These are phyloP conservation scores for Sympetrum striolatum DNA, from an alignment of 2,888 invertebrate genomes.

Conservation along the genomic window DNA sequence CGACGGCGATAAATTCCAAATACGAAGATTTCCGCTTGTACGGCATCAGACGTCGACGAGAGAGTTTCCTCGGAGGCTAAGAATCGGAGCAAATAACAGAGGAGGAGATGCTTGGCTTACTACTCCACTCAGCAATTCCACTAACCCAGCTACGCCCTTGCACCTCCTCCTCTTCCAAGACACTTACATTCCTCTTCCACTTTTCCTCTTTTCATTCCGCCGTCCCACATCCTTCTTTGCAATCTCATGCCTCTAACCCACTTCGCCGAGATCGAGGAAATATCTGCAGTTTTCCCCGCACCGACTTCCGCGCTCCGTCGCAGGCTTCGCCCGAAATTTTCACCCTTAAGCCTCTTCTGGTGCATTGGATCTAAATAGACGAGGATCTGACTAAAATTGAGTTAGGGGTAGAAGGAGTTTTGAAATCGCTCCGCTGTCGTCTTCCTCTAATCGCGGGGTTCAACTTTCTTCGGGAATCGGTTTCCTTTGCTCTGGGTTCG, in stretches of 20 bases:
- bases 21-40: not conserved
- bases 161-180: not conserved
- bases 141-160: not conserved
- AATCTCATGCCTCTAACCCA: not conserved
- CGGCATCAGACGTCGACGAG: not conserved
- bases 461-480: no score
- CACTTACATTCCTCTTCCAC: not conserved
- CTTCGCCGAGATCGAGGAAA: not conserved
- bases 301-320: not conserved
- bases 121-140: slow-evolving; percentile 10
- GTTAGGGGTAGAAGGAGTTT: no score
- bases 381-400: no score
- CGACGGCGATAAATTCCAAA: not conserved
- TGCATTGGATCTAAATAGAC: no score
- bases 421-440: no score
- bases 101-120: not conserved
- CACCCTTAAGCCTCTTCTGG: no score
- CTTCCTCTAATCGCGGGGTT: no score
- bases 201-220: not conserved
- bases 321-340: no score
- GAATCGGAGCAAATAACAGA: not conserved
- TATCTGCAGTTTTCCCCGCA: not conserved
- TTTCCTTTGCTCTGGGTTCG: no score
- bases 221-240: not conserved
- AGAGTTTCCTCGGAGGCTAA: not conserved